Conservation (phyloP, 2,113 vertebrate genomes). For the Puntigrus tetrazona region DNA sequence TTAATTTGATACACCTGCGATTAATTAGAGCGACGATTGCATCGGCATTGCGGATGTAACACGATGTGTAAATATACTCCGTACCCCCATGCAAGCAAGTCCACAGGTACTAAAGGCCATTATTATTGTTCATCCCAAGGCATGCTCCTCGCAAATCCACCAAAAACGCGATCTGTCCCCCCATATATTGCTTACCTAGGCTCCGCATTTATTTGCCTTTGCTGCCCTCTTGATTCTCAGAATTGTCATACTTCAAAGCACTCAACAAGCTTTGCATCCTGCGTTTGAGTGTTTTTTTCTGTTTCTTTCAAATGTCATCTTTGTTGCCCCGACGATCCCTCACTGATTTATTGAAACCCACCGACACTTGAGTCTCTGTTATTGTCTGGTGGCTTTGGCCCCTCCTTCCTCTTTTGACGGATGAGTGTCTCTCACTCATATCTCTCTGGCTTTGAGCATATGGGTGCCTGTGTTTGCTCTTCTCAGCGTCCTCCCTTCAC, state of each 20-base stretch:
- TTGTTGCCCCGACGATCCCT: conserved; percentile 19
- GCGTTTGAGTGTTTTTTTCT: conserved; percentile 14
- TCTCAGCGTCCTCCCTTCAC: conserved; percentile 54
- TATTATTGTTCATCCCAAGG: background rate
- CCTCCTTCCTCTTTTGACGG: conserved; percentile 40
- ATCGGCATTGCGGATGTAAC: conserved; percentile 56
- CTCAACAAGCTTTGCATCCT: background rate
- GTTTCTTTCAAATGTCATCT: conserved; percentile 34
- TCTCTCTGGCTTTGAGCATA: conserved; percentile 34
- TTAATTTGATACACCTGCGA: conserved; percentile 68
- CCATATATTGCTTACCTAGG: background rate
- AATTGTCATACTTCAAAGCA: conserved; percentile 32
- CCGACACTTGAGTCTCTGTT: conserved; percentile 11
- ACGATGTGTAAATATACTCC: background rate
- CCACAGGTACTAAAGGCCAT: background rate
- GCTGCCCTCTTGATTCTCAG: background rate
- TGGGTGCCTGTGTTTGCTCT: conserved; percentile 43
- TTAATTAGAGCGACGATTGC: conserved; percentile 65
- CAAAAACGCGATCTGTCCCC: background rate
- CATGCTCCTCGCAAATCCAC: background rate
- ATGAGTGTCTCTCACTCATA: conserved; percentile 48
- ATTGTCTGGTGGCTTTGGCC: conserved; percentile 28
- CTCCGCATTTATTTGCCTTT: conserved; percentile 13
- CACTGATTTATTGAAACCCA: conserved; percentile 16
- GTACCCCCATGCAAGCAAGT: background rate